Conservation (phyloP, 2,113 vertebrate species). For the Neogobius melanostomus region DNA sequence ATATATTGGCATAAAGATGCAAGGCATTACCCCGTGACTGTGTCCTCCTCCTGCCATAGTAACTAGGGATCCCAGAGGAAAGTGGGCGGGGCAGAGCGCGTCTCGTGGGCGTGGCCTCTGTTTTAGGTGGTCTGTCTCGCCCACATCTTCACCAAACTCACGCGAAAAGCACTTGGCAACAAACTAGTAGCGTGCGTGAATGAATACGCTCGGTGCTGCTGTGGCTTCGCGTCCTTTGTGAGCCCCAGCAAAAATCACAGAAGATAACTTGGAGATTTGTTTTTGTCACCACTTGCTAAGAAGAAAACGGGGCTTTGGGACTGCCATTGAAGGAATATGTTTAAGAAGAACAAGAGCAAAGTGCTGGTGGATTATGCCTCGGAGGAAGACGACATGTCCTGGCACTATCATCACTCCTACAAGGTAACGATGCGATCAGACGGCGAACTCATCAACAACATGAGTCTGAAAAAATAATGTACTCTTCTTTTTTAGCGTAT, state of each 20-base stretch:
- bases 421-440: conserved; percentile 62
- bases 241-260: conserved; percentile 9
- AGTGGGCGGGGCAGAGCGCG: conserved; percentile 8
- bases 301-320: conserved; percentile 9
- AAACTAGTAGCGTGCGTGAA: conserved; percentile 10
- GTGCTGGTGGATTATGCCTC: conserved; percentile 79
- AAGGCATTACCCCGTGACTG: conserved; percentile 1
- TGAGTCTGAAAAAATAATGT: neutral
- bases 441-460: neutral
- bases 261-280: neutral
- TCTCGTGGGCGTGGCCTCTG: conserved; percentile 60
- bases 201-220: conserved; percentile 27
- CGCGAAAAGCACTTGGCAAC: conserved; percentile 17
- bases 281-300: neutral
- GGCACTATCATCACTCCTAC: conserved; percentile 75
- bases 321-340: conserved; percentile 63
- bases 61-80: conserved; percentile 24
- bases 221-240: neutral
- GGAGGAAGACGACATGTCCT: conserved; percentile 79
- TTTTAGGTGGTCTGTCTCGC: conserved; percentile 52
- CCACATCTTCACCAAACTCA: conserved; percentile 30
- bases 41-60: conserved; percentile 39
- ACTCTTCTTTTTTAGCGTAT: neutral
- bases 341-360: conserved; percentile 79
- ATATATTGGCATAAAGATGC: conserved; percentile 29